phyloP scores from a whole-genome alignment of 2,888 invertebrate species.

The Athalia circularis region DNA sequence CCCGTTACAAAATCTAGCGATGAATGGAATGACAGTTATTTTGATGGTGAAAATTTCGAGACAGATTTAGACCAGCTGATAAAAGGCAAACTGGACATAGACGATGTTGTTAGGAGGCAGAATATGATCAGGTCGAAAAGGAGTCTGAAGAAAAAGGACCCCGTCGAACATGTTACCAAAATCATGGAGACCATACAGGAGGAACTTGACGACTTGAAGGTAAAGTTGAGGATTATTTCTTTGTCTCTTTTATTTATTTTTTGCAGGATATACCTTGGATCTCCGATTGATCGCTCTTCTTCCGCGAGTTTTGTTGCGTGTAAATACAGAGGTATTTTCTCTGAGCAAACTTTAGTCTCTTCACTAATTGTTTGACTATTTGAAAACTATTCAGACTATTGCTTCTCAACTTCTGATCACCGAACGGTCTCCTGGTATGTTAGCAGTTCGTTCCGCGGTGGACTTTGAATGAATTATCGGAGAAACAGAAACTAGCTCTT shows the following conservation, averaged over 20 bases:
- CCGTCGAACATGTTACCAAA: slow-evolving; percentile 78
- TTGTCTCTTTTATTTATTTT: not conserved
- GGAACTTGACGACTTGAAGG: slow-evolving; percentile 79
- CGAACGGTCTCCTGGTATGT: too few relatives aligned
- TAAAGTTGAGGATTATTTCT: slow-evolving; percentile 55
- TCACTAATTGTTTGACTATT: too few relatives aligned
- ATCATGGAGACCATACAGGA: slow-evolving; percentile 79
- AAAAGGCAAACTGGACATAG: slow-evolving; percentile 63
- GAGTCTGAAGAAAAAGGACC: slow-evolving; percentile 68
- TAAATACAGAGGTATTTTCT: too few relatives aligned
- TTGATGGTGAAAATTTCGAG: slow-evolving; percentile 62
- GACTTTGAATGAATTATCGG: slow-evolving; percentile 48
- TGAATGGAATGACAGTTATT: slow-evolving; percentile 46
- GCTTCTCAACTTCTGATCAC: too few relatives aligned
- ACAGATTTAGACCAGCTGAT: slow-evolving; percentile 61
- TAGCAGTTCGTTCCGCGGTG: slow-evolving; percentile 60
- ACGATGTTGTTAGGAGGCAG: slow-evolving; percentile 63
- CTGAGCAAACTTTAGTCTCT: too few relatives aligned
- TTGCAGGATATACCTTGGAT: slow-evolving; percentile 36
- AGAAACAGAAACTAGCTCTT: slow-evolving; percentile 50
- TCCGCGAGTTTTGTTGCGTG: too few relatives aligned
- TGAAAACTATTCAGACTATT: too few relatives aligned
- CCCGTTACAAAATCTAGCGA: not conserved
- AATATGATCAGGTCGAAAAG: slow-evolving; percentile 54
- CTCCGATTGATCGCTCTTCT: too few relatives aligned